Evolutionary conservation across 2,888 invertebrate species (phyloP).

Genomic region (Synanthedon myopaeformis): DNA sequence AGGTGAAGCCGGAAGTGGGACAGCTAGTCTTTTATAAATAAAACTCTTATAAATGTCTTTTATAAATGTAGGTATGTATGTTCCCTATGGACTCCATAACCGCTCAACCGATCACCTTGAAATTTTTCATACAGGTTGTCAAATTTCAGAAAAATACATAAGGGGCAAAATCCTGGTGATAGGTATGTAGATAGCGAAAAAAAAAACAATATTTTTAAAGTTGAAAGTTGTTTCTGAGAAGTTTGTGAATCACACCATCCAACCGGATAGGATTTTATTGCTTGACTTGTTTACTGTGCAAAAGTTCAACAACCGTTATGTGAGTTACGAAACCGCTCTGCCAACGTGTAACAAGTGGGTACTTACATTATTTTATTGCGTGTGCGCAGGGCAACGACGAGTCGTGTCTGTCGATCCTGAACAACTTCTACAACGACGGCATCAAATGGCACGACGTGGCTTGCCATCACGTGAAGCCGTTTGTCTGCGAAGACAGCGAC

Average conservation of each 20-base stretch:
- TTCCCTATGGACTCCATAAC: too few species aligned
- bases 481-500: conserved; percentile 92
- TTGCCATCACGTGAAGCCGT: conserved; percentile 87
- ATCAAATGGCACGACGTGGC: conserved; percentile 90
- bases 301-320: conserved; percentile 3
- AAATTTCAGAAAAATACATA: too few species aligned
- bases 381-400: conserved; percentile 84
- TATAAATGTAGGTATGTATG: too few species aligned
- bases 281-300: conserved; percentile 2
- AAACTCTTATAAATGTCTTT: too few species aligned
- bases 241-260: conserved; percentile 17
- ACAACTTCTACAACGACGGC: conserved; percentile 92
- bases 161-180: too few species aligned
- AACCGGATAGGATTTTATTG: conserved; percentile 6
- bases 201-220: conserved; percentile 5
- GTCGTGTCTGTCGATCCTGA: conserved; percentile 88
- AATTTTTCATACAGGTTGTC: too few species aligned
- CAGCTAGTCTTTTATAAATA: too few species aligned
- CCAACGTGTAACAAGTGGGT: too few species aligned
- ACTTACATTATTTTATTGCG: background rate
- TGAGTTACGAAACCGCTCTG: background rate
- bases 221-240: conserved; percentile 25
- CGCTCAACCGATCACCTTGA: too few species aligned
- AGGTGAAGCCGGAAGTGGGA: too few species aligned
- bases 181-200: too few species aligned